These are phyloP conservation scores for Rhingia campestris DNA, from an alignment of 2,888 invertebrate species.

Conservation along the genomic window DNA sequence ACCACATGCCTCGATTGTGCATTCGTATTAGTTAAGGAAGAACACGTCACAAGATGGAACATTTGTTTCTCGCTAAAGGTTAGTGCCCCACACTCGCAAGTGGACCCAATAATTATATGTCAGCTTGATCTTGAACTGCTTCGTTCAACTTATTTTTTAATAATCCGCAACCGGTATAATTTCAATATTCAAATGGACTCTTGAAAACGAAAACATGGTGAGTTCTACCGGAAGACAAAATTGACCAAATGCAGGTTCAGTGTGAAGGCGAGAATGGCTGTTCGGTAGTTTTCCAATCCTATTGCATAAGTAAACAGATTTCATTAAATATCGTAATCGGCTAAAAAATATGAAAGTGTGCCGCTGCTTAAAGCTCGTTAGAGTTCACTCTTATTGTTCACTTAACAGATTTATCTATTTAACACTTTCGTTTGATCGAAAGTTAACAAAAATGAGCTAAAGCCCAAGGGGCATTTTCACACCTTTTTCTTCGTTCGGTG, in stretches of 20 bases:
- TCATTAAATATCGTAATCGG: conserved; percentile 4
- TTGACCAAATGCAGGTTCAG: conserved; percentile 23
- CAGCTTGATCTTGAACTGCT: conserved; percentile 9
- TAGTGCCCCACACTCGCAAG: conserved; percentile 17
- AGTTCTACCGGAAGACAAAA: conserved; percentile 46
- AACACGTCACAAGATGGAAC: background rate
- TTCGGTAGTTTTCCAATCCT: background rate
- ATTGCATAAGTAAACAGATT: conserved; percentile 15
- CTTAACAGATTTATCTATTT: conserved; percentile 15
- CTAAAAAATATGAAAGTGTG: conserved; percentile 31
- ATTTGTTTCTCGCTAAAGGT: conserved; percentile 24
- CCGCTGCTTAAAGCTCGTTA: conserved; percentile 15
- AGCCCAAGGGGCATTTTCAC: conserved; percentile 40
- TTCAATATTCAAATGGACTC: conserved; percentile 37
- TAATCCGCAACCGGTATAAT: conserved; percentile 22
- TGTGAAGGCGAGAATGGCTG: conserved; percentile 33
- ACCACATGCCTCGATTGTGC: conserved; percentile 7
- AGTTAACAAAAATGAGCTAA: conserved; percentile 6
- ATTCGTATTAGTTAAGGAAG: conserved; percentile 8
- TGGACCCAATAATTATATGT: conserved; percentile 32
- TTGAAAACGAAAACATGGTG: conserved; percentile 7
- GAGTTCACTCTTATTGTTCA: conserved; percentile 15
- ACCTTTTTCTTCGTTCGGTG: conserved; percentile 15
- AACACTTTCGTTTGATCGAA: conserved; percentile 37
- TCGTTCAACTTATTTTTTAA: background rate